These are phyloP conservation scores for Bombus balteatus DNA, from an alignment of 1,140 invertebrate genomes.

Conservation along the genomic window DNA sequence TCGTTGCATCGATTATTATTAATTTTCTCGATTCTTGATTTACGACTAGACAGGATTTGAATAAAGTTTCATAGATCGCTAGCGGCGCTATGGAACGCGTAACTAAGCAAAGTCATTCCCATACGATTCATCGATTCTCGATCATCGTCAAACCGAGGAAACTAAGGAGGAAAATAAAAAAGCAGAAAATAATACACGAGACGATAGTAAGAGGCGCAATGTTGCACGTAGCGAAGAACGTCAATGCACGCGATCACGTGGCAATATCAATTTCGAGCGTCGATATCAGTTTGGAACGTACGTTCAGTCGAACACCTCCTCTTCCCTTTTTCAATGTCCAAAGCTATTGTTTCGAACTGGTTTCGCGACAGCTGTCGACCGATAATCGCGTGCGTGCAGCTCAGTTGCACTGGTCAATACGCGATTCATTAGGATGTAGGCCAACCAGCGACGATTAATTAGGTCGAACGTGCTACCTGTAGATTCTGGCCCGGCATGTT, in stretches of 20 bases:
- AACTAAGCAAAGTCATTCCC: too few species aligned
- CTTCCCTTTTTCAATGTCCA: not conserved
- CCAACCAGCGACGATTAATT: constrained; percentile 30
- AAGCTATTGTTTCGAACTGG: constrained; percentile 14
- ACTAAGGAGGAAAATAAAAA: not conserved
- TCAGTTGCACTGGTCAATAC: constrained; percentile 4
- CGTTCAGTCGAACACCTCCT: not conserved
- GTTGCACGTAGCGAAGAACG: not conserved
- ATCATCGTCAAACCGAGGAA: too few species aligned
- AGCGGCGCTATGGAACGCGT: too few species aligned
- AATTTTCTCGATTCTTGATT: too few species aligned
- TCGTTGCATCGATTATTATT: too few species aligned
- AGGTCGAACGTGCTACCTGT: constrained; percentile 43
- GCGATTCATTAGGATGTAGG: constrained; percentile 32
- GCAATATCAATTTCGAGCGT: not conserved
- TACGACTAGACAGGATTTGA: too few species aligned
- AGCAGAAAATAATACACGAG: too few species aligned
- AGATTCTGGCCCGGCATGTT: not conserved
- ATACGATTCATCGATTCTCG: too few species aligned
- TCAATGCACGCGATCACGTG: not conserved
- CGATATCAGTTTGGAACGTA: not conserved
- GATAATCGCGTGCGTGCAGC: not conserved
- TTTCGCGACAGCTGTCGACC: not conserved
- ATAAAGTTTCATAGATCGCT: too few species aligned
- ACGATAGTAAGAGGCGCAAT: not conserved